These are phyloP conservation scores for Grus americana DNA, from an alignment of 2,113 vertebrate genomes.

Conservation along the genomic window DNA sequence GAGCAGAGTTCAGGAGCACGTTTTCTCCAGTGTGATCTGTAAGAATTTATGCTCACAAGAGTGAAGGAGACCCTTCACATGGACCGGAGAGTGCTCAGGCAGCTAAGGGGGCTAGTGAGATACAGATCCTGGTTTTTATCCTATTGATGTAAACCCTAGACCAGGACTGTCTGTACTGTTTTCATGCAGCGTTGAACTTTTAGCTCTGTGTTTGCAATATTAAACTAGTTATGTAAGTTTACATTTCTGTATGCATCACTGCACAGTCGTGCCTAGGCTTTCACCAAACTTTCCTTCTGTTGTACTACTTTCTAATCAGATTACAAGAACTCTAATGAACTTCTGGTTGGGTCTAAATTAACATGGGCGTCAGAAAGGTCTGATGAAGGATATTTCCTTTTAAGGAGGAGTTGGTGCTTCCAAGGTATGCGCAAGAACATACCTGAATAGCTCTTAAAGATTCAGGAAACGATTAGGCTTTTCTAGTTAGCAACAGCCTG, in stretches of 20 bases:
- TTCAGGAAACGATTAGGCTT: background rate
- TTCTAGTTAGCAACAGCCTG: background rate
- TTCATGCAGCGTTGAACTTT: conserved; percentile 24
- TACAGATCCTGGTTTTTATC: background rate
- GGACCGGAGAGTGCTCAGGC: background rate
- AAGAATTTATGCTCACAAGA: background rate
- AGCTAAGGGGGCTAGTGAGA: background rate
- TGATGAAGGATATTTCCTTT: conserved; percentile 1
- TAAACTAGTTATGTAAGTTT: conserved; percentile 32
- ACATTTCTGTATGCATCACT: background rate
- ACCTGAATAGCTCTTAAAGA: background rate
- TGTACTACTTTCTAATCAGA: background rate
- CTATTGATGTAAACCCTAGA: background rate
- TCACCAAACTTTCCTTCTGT: background rate
- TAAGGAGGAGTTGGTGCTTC: background rate
- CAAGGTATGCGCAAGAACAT: background rate
- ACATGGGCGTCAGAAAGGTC: background rate
- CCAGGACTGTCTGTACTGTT: background rate
- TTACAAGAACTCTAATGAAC: background rate
- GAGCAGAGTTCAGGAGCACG: background rate
- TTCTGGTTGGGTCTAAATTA: background rate
- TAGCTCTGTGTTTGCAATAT: conserved; percentile 3
- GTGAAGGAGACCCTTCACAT: background rate
- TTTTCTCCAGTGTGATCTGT: background rate
- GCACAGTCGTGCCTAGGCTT: background rate